Evolutionary conservation across 2,797 vertebrate genomes (phyloP), one percentile per base, ranked within the genome.

Genomic region (Gastrophryne carolinensis): DNA sequence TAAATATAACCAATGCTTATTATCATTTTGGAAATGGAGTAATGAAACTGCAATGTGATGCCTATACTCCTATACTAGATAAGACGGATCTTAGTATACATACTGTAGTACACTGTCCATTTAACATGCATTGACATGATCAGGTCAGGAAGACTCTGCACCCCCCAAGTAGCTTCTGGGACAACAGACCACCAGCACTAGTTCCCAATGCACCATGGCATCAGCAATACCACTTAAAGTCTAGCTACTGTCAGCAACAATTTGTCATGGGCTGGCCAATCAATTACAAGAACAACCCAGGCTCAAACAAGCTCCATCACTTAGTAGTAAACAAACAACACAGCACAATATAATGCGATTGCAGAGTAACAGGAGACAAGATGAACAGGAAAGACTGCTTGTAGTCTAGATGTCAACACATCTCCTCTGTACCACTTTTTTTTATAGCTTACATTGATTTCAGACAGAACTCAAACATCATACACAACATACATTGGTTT

Each of bases 1-100:
- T 93, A 90, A 89, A 89, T 94, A 92, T 93, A 95, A 98, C 96
- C 95, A 96, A 96, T 93, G 93, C 92, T 90, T 87, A 90, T 87
- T 87, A 93, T 89, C 90, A 86, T 94, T 94, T 94, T 92, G 92
- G 93, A 95, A 93, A 94, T 90, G 79, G 80, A 83, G 85, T 97
- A 96, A 97, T 94, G 95, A 96, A 94, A 87, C 89, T 93, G 91
- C 93, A 93, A 92, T 95, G 93, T 94, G 89, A 92, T 91, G 88
- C 88, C 89, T 90, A 91, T 94, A 92, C 95, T 94, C 91, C 91
- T 89, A 88, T 89, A 83, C 87, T n/a, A n/a, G 90, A 90, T 90
- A 89, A 87, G 86, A 86, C 86, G 86, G 89, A 84, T 93, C 90
- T 87, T 89, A 86, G 87, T 89, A 88, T 84, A 86, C 82, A n/a